Evolutionary conservation across 1,140 invertebrate species (phyloP), one percentile per base, ranked within the genome.

Genomic region (Amphibalanus amphitrite): DNA sequence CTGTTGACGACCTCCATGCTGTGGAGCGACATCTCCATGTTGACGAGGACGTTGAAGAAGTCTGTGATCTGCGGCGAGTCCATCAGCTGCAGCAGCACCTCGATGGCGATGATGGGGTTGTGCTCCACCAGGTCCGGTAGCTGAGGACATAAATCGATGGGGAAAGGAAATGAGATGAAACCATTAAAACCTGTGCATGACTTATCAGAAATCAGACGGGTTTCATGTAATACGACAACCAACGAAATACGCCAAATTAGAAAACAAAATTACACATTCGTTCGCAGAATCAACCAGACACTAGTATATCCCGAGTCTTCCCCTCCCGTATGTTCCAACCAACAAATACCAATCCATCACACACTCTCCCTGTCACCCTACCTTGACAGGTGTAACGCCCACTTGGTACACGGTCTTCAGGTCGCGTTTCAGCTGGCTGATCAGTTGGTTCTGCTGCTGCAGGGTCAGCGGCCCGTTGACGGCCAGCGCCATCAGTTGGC

Each of bases 1-100:
- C 90, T 86, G 80, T 98, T 98, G 1, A 98, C 95, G 17, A 98
- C 96, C 82, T 98, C 96, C 94, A 98, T 97, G 28, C 93, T 97
- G 82, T 98, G 95, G 68, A 98, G 81, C 3, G 93, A 97, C 90
- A 98, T 96, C 80, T 98, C 94, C 95, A 98, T 98, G 77, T 97
- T 97, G 67, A 98, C 93, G 30, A 98, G 82, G 25, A 95, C 92
- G 76, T 90, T 92, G 78, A 97, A 94, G 82, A 97, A 97, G 82
- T 97, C 94, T 0, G 92, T 95, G 75, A 98, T 96, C 80, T 96
- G 91, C 78, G 88, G 91, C 4, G 91, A 93, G 78, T 93, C 87
- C 88, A 97, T 97, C 69, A 97, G 82, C 79, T 92, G 92, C 29
- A 96, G 80, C 29, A 98, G 81, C 67, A 96, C 91, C 78, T 97